Evolutionary conservation across 2,113 vertebrate genomes (phyloP).

Genomic region (Chunga burmeisteri): DNA sequence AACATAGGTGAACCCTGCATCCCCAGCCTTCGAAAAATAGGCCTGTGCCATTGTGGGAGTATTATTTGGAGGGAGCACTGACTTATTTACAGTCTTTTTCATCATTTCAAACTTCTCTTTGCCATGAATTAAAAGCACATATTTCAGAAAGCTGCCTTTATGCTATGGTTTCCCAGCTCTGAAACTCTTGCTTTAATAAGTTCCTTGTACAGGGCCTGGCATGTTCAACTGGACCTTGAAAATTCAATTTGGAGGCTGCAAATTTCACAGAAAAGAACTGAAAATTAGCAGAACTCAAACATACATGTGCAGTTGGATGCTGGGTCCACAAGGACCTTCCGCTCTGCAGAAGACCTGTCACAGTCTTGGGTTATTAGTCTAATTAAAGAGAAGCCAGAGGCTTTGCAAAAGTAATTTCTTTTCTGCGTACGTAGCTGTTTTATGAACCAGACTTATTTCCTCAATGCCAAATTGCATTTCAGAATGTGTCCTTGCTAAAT

Average conservation of each 20-base stretch:
- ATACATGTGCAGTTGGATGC: background rate
- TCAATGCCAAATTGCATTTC: slow-evolving; percentile 33
- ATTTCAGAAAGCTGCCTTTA: background rate
- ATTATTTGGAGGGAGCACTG: background rate
- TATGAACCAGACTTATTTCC: slow-evolving; percentile 23
- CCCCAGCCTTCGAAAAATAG: background rate
- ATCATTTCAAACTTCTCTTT: background rate
- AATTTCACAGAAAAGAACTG: background rate
- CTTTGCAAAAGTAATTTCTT: slow-evolving; percentile 51
- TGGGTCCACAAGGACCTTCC: background rate
- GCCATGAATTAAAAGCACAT: background rate
- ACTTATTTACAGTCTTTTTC: background rate
- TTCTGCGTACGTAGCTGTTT: background rate
- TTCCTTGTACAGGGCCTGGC: background rate
- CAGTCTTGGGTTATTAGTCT: background rate
- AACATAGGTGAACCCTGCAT: background rate
- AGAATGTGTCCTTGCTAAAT: slow-evolving; percentile 47
- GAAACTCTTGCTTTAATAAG: background rate
- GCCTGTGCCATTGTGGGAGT: background rate
- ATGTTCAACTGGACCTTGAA: background rate
- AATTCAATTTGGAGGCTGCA: background rate
- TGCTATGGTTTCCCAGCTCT: background rate
- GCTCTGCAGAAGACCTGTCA: slow-evolving; percentile 19
- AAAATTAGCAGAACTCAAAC: background rate
- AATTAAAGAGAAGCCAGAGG: slow-evolving; percentile 34